These are phyloP conservation scores for Megamerina dolium DNA, from an alignment of 2,888 invertebrate species.

Conservation along the genomic window DNA sequence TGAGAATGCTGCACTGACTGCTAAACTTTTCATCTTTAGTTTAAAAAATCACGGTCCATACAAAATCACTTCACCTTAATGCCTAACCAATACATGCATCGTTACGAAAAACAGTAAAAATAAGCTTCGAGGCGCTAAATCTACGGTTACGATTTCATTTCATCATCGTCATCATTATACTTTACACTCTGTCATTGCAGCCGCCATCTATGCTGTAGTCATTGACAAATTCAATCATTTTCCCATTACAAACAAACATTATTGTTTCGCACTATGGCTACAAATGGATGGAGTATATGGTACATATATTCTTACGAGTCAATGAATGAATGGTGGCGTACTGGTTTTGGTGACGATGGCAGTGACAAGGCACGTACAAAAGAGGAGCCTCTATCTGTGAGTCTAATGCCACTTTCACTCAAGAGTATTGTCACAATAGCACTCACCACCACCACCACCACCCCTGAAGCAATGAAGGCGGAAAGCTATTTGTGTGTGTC, in stretches of 20 bases:
- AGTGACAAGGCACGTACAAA: slow-evolving; percentile 8
- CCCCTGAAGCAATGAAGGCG: background rate
- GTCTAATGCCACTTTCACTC: background rate
- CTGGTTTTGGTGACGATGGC: background rate
- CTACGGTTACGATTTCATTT: no score
- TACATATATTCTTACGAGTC: background rate
- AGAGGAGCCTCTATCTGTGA: background rate
- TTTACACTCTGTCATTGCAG: no score
- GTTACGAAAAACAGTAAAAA: no score
- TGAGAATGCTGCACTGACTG: no score
- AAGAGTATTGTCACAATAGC: background rate
- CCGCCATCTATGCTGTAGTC: slow-evolving; percentile 19
- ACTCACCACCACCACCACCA: background rate
- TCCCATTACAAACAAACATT: slow-evolving; percentile 35
- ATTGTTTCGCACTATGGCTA: slow-evolving; percentile 18
- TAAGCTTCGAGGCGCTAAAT: no score
- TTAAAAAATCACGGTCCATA: no score
- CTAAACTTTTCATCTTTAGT: no score
- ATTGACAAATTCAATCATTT: slow-evolving; percentile 46
- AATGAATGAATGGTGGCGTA: no score
- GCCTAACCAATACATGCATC: no score
- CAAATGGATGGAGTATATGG: background rate
- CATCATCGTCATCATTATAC: no score
- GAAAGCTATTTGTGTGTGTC: background rate
- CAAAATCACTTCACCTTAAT: no score